Evolutionary conservation across 2,113 vertebrate genomes (phyloP), one percentile per base, ranked within the genome.

Genomic region (Varanus salvator): DNA sequence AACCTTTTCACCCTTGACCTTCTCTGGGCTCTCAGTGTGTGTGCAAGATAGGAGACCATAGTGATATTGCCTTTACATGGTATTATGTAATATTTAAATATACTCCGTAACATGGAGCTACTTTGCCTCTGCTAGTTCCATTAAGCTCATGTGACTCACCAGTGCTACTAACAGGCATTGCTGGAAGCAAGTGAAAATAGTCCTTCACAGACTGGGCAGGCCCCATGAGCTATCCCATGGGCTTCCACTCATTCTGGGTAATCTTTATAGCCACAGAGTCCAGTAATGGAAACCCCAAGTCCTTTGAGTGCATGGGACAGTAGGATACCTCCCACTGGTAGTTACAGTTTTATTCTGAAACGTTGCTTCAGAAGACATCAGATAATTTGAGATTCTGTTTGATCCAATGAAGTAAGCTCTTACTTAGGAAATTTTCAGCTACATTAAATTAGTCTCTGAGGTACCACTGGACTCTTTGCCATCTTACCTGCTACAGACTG

Each of bases 391-490:
- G 4, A 25, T 75, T 75, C 71, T 69, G 64, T 74, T 75, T 25
- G 2, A 60, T 38, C 23, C 23, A 34, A 23, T 64, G 80, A 82
- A 84, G 60, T 27, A 84, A 68, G 34, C 38, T 34, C 48, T 25
- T 60, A n/a, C 21, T 86, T 74, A 75, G 57, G 84, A 57, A 86
- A 75, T 54, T 31, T 75, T 4, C 9, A 34, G 71, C n/a, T 54
- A 7, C 19, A 86, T 23, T 75, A 75, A 54, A 86, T 86, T 74
- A 74, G n/a, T 86, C 69, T 86, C 19, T 38, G 27, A 86, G 71
- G 48, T 74, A 69, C 84, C 38, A n/a, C 4, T n/a, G 44, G 69
- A 57, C 71, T 86, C 71, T 23, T 57, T 86, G 50, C 68, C 50
- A 23, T 21, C 83, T 71, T 69, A 69, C 23, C 64, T 69, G 15